These are phyloP conservation scores for Boloria euphrosyne DNA, from an alignment of 2,888 invertebrate species.

Conservation along the genomic window DNA sequence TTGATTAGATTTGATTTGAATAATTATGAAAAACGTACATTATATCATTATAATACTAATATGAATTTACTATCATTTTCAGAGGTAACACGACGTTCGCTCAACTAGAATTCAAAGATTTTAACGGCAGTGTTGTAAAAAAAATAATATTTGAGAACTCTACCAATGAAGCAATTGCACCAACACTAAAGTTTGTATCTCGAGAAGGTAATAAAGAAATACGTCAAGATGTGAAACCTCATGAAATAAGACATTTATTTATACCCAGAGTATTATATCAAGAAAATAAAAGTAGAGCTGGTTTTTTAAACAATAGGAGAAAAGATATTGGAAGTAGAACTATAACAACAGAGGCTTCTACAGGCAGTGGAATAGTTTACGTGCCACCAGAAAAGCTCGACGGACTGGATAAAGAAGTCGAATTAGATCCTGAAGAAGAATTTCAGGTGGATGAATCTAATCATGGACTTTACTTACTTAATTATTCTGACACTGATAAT, in stretches of 20 bases:
- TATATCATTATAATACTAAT: neutral
- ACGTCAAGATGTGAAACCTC: constrained; percentile 70
- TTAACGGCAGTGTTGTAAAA: constrained; percentile 68
- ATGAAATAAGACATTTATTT: constrained; percentile 73
- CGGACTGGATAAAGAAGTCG: constrained; percentile 71
- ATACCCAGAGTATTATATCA: constrained; percentile 64
- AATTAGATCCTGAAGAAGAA: constrained; percentile 78
- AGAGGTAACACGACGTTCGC: constrained; percentile 75
- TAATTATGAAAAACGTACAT: neutral
- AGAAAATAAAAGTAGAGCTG: constrained; percentile 68
- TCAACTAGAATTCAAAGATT: constrained; percentile 71
- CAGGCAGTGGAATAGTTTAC: constrained; percentile 66
- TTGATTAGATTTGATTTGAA: too few relatives aligned
- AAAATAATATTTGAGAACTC: constrained; percentile 69
- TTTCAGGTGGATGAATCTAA: constrained; percentile 81
- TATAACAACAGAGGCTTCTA: constrained; percentile 55
- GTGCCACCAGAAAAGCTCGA: constrained; percentile 76
- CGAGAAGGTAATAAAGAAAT: constrained; percentile 69
- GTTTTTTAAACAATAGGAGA: constrained; percentile 69
- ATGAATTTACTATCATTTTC: constrained; percentile 50
- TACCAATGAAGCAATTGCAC: constrained; percentile 61
- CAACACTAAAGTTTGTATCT: constrained; percentile 62
- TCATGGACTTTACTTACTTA: constrained; percentile 76
- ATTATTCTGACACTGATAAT: constrained; percentile 76
- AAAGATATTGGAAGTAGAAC: constrained; percentile 57